Conservation (phyloP, 2,113 vertebrate genomes). For the Castor canadensis region DNA sequence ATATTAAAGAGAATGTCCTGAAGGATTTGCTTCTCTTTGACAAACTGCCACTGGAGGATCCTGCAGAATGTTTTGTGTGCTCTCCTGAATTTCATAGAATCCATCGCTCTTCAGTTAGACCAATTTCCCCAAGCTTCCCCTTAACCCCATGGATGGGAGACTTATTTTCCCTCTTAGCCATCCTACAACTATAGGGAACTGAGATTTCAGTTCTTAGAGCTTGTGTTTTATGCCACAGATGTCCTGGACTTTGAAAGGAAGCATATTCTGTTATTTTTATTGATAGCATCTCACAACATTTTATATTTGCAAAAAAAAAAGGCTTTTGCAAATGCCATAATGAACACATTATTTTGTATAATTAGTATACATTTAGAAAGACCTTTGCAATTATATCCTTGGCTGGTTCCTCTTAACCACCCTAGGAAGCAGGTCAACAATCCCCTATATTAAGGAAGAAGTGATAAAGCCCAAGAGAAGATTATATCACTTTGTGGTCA, state of each 20-base stretch:
- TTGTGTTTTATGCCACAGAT: background rate
- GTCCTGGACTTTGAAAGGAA: conserved; percentile 23
- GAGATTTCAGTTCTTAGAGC: background rate
- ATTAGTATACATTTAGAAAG: too few species aligned
- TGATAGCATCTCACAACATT: background rate
- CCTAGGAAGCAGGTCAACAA: background rate
- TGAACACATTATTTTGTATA: too few species aligned
- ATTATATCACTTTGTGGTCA: conserved; percentile 12
- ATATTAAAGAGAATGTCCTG: conserved; percentile 79
- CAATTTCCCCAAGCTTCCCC: background rate
- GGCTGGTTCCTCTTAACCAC: background rate
- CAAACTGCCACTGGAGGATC: conserved; percentile 63
- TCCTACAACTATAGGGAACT: background rate
- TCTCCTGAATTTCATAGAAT: conserved; percentile 38
- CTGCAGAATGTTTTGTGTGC: background rate
- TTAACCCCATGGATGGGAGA: background rate
- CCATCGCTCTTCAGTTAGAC: conserved; percentile 36
- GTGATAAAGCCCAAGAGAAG: conserved; percentile 16
- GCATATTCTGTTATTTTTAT: background rate
- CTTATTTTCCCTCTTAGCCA: background rate
- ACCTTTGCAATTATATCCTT: background rate
- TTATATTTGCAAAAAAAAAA: background rate
- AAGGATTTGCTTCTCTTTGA: conserved; percentile 73
- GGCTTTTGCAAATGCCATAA: background rate
- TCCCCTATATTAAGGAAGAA: background rate